Conservation (phyloP, 2,113 vertebrate species). For the Larimichthys polyactis region DNA sequence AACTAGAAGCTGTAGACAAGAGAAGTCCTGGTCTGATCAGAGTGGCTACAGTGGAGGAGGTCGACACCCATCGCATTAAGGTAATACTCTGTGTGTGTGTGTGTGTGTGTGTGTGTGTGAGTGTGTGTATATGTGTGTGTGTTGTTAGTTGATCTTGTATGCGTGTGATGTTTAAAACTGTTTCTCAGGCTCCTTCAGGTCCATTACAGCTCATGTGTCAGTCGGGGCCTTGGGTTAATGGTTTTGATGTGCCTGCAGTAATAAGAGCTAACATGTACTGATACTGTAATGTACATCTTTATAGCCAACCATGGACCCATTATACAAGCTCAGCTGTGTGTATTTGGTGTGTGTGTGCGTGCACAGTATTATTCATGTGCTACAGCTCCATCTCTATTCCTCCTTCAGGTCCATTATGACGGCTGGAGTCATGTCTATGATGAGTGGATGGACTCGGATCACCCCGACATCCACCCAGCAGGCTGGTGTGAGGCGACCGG, state of each 20-base stretch:
- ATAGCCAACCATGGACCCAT: background rate
- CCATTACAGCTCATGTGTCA: constrained; percentile 6
- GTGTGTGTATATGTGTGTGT: no score
- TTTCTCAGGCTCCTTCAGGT: background rate
- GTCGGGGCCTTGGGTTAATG: background rate
- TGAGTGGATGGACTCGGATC: constrained; percentile 97
- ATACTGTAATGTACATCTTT: background rate
- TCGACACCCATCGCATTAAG: constrained; percentile 96
- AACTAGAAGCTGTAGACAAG: constrained; percentile 95
- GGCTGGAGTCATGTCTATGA: constrained; percentile 96
- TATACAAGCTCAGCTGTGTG: background rate
- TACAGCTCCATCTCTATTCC: background rate
- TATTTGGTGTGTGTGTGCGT: background rate
- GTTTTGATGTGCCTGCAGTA: background rate
- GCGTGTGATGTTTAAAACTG: constrained; percentile 1
- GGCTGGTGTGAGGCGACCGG: constrained; percentile 96
- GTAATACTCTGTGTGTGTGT: constrained; percentile 70
- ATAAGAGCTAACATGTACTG: background rate
- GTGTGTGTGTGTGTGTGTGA: background rate
- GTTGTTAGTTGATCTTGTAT: background rate
- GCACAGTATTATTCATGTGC: background rate
- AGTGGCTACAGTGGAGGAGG: constrained; percentile 93
- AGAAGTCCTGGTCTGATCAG: constrained; percentile 93
- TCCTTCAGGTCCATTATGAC: constrained; percentile 93
- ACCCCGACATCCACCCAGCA: constrained; percentile 94